A percentile compares a stretch with the other conserved stretches of the same genome.
Conservation (phyloP, 2,888 invertebrate genomes). For the Lasioglossum lativentre region DNA sequence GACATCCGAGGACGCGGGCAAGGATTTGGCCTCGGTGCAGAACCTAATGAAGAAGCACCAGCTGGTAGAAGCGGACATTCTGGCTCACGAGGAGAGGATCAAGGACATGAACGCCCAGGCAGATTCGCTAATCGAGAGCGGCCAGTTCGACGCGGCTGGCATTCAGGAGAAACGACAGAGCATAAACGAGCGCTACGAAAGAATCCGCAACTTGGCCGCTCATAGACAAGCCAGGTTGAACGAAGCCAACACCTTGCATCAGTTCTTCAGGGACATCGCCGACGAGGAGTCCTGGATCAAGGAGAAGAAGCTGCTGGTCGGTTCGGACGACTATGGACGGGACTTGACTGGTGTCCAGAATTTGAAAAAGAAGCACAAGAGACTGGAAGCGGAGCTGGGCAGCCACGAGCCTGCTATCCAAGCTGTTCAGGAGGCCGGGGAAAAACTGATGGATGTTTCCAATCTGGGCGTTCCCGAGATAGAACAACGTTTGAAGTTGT, state of each 20-base stretch:
- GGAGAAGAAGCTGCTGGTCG: slow-evolving; percentile 98
- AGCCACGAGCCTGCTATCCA: slow-evolving; percentile 99
- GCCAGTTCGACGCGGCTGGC: slow-evolving; percentile 98
- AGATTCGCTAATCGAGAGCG: slow-evolving; percentile 97
- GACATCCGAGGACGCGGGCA: slow-evolving; percentile 98
- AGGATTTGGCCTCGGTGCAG: slow-evolving; percentile 99
- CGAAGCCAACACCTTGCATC: slow-evolving; percentile 99
- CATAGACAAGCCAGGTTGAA: slow-evolving; percentile 96
- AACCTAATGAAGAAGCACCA: slow-evolving; percentile 99
- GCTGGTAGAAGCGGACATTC: slow-evolving; percentile 98
- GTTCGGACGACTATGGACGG: slow-evolving; percentile 99
- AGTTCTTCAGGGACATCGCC: slow-evolving; percentile 99
- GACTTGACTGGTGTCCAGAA: slow-evolving; percentile 99
- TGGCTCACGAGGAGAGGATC: slow-evolving; percentile 97
- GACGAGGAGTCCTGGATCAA: slow-evolving; percentile 99
- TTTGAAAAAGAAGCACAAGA: slow-evolving; percentile 98
- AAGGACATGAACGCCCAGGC: slow-evolving; percentile 98
- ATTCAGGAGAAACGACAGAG: slow-evolving; percentile 97
- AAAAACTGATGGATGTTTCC: slow-evolving; percentile 97
- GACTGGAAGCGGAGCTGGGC: slow-evolving; percentile 98
- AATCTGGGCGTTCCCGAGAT: slow-evolving; percentile 97
- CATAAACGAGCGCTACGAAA: slow-evolving; percentile 98
- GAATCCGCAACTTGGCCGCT: slow-evolving; percentile 95
- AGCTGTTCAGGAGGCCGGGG: slow-evolving; percentile 95
- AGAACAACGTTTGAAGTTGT: slow-evolving; percentile 92